A percentile compares a stretch with the other conserved stretches of the same genome.
Evolutionary conservation across 1,140 invertebrate genomes (phyloP).

Genomic region (Micrasema longulum): DNA sequence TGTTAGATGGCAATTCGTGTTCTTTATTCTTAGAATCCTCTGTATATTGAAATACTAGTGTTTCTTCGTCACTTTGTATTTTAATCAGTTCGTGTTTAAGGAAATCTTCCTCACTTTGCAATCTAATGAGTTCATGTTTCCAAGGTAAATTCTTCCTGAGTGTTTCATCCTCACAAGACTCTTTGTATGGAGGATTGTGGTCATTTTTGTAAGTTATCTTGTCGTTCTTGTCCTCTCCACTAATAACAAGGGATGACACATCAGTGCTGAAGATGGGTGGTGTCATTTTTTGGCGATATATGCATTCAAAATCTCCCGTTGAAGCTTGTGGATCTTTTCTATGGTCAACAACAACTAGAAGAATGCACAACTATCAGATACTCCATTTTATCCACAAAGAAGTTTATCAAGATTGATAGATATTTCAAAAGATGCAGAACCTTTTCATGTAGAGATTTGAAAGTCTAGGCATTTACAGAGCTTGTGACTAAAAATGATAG

Average conservation of each 20-base stretch:
- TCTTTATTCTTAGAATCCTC: neutral
- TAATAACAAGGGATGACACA: conserved; percentile 26
- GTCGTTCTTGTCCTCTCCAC: conserved; percentile 2
- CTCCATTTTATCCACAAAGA: too few relatives aligned
- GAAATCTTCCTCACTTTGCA: conserved; percentile 18
- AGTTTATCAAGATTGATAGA: too few relatives aligned
- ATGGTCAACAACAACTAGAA: conserved; percentile 71
- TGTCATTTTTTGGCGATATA: conserved; percentile 61
- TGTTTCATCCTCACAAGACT: conserved; percentile 1
- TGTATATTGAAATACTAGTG: neutral
- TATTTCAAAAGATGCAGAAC: too few relatives aligned
- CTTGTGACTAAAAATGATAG: too few relatives aligned
- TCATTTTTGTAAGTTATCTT: neutral
- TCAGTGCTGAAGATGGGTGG: conserved; percentile 56
- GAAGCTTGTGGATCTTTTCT: conserved; percentile 62
- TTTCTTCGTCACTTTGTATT: conserved; percentile 24
- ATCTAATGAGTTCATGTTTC: conserved; percentile 24
- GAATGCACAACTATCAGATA: too few relatives aligned
- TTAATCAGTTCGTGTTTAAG: conserved; percentile 17
- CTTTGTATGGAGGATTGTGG: neutral
- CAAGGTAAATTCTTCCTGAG: conserved; percentile 14
- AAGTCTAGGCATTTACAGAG: too few relatives aligned
- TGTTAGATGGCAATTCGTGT: neutral
- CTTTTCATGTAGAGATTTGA: too few relatives aligned
- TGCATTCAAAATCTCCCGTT: conserved; percentile 71